phyloP scores from a whole-genome alignment of 2,888 invertebrate species.

The Doris montereyensis region DNA sequence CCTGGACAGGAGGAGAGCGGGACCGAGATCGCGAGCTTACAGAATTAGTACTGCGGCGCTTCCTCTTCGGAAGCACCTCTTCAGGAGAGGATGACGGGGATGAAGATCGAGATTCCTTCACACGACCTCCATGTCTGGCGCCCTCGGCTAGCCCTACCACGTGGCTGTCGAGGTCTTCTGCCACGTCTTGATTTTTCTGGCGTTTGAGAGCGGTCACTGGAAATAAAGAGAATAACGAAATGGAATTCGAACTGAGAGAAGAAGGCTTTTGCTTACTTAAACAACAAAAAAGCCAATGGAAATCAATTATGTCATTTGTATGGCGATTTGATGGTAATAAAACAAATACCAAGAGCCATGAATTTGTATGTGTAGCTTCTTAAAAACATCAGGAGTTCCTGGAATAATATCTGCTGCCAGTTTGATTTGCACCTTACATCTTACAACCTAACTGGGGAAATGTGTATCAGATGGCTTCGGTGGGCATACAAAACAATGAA shows the following conservation, averaged over 20 bases:
- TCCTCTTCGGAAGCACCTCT: conserved; percentile 30
- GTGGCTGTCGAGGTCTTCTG: conserved; percentile 18
- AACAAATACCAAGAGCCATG: no score
- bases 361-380: no score
- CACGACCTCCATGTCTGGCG: conserved; percentile 3
- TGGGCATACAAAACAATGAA: no score
- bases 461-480: no score
- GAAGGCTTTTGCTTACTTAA: no score
- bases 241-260: background rate
- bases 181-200: conserved; percentile 32
- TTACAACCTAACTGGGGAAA: no score
- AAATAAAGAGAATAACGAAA: background rate
- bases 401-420: no score
- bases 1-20: conserved; percentile 27
- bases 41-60: conserved; percentile 23
- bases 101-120: conserved; percentile 23
- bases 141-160: conserved; percentile 18
- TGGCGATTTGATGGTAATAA: no score
- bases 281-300: no score
- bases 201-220: conserved; percentile 36
- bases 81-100: conserved; percentile 40
- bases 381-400: no score
- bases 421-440: no score
- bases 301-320: no score
- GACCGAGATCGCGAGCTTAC: conserved; percentile 37